These are phyloP conservation scores for Silurus asotus DNA, from an alignment of 2,113 vertebrate species.

Conservation along the genomic window DNA sequence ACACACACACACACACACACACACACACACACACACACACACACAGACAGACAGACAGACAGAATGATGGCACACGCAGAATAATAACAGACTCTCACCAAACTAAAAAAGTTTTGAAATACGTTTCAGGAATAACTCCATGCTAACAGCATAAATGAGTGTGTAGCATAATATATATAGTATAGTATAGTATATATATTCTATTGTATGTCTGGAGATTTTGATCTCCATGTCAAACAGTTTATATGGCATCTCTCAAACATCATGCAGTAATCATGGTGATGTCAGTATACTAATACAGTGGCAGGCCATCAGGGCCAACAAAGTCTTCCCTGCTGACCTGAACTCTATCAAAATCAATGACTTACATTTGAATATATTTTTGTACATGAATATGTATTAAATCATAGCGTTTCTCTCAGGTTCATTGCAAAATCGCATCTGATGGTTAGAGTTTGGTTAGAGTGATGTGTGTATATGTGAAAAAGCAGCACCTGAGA, in stretches of 20 bases:
- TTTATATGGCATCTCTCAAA: not conserved
- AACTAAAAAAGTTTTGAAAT: not conserved
- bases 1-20: slow-evolving; percentile 39
- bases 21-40: slow-evolving; percentile 37
- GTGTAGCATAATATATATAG: no score
- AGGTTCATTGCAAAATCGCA: no score
- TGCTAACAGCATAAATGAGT: not conserved
- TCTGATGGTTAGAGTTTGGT: no score
- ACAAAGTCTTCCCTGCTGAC: not conserved
- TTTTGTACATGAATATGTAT: no score
- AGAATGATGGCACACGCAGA: not conserved
- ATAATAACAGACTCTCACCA: not conserved
- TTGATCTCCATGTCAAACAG: not conserved
- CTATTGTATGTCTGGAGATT: not conserved
- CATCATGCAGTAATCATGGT: not conserved
- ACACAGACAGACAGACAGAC: slow-evolving; percentile 24
- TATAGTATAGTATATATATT: no score
- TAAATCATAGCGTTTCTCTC: no score
- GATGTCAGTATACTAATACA: not conserved
- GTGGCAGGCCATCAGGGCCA: not conserved
- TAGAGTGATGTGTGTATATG: not conserved
- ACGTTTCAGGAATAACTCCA: no score
- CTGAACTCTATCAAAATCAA: no score
- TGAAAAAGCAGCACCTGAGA: slow-evolving; percentile 70
- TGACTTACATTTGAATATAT: no score